A percentile compares a stretch with the other conserved stretches of the same genome.
phyloP scores from a whole-genome alignment of 2,888 invertebrate genomes.

The Sericinus montela region DNA sequence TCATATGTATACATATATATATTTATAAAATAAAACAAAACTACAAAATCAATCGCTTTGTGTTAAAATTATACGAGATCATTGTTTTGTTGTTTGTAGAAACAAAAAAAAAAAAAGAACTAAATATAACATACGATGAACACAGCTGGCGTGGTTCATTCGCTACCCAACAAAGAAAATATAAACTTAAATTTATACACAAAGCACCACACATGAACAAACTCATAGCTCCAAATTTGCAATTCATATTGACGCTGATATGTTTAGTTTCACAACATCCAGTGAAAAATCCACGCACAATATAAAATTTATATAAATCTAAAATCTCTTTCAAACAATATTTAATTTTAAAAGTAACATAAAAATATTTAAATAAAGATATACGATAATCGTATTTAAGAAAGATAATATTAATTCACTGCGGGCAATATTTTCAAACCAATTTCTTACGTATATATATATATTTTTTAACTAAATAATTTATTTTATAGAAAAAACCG shows the following conservation, averaged over 20 bases:
- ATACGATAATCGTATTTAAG: neutral
- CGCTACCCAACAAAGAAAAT: constrained; percentile 17
- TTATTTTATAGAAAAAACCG: too few species aligned
- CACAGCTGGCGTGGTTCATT: constrained; percentile 68
- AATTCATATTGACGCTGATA: constrained; percentile 4
- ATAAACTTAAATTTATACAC: constrained; percentile 12
- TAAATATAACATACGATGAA: constrained; percentile 46
- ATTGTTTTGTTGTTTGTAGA: constrained; percentile 60
- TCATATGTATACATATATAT: constrained; percentile 29
- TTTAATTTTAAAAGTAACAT: too few species aligned
- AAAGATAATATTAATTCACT: neutral
- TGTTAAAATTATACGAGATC: constrained; percentile 68
- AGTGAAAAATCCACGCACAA: neutral
- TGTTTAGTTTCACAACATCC: neutral
- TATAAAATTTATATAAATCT: too few species aligned
- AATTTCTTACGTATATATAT: too few species aligned
- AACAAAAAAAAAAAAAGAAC: constrained; percentile 33
- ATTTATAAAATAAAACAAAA: constrained; percentile 31
- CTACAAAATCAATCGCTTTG: constrained; percentile 33
- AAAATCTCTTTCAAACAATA: too few species aligned
- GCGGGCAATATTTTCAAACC: neutral
- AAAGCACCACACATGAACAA: constrained; percentile 13
- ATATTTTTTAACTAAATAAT: too few species aligned
- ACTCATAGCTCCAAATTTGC: constrained; percentile 4
- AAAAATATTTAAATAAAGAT: too few species aligned